These are phyloP conservation scores for Anthopleura sola DNA, from an alignment of 64 coral and sea anemone species.

Conservation along the genomic window DNA sequence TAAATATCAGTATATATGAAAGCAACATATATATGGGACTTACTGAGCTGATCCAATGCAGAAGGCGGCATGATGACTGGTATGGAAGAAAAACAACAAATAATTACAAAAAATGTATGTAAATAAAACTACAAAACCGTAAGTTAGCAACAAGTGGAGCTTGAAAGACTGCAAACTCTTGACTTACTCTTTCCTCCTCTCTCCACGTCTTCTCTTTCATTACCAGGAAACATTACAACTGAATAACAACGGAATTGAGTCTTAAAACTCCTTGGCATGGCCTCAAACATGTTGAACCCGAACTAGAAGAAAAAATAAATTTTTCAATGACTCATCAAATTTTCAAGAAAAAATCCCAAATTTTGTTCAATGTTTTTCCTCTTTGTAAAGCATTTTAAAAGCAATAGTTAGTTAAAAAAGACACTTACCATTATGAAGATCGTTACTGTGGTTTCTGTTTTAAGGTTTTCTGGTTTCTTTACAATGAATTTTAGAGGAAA, in stretches of 20 bases:
- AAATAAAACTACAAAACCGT: too few species aligned
- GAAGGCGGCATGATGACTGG: constrained; percentile 99
- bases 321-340: background rate
- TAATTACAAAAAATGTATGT: too few species aligned
- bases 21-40: too few species aligned
- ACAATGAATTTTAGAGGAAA: background rate
- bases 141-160: too few species aligned
- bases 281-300: constrained; percentile 93
- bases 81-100: constrained; percentile 12
- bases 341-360: background rate
- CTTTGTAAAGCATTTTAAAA: background rate
- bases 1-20: too few species aligned
- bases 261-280: constrained; percentile 83
- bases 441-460: background rate
- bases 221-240: constrained; percentile 95
- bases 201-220: constrained; percentile 98
- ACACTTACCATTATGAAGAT: background rate
- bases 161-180: too few species aligned
- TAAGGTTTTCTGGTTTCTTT: background rate
- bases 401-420: background rate
- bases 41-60: constrained; percentile 96
- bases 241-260: constrained; percentile 93
- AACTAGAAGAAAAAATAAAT: constrained; percentile 42
- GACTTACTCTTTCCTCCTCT: constrained; percentile 83
- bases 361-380: background rate